Base-by-base conservation (phyloP, 2,888 invertebrate genomes). In the Malachius bipustulatus region DNA sequence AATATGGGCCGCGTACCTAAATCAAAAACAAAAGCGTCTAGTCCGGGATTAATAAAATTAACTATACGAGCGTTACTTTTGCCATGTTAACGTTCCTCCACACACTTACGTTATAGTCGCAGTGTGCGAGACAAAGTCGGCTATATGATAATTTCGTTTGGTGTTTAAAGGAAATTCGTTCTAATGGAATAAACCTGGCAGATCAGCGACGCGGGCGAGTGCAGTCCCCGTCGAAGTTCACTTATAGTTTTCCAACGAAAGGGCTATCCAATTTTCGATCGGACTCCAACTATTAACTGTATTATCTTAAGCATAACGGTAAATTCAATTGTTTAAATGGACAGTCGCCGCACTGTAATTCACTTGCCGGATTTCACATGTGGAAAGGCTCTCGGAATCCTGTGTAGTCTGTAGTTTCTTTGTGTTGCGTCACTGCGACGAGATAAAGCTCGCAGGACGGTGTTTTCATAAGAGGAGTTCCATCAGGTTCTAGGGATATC, bases 1-100 rank as follows among this genome's bases (percentile, higher is more conserved):
- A n/a, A n/a, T n/a, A n/a, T n/a, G n/a, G 31, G 29, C 26, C 28
- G 30, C 33, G 29, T 15, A n/a, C 24, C 3, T 6, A 24, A 37
- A 34, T 37, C 37, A 37, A 37, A 37, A 37, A 37, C 33, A 37
- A 37, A 34, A 37, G 35, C 6, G 4, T 26, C 38, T 35, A 30
- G 29, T n/a, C 38, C 44, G 51, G 56, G 57, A 56, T 58, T 59
- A 58, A 59, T 57, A 55, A 58, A 58, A 58, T 57, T 58, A 59
- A 58, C 57, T 51, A 52, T 46, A 47, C 51, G 46, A 19, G 24
- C 2, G 14, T 29, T 35, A 35, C 38, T 38, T 38, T 35, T 27
- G 34, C 26, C 6, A n/a, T n/a, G n/a, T n/a, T n/a, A n/a, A n/a
- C n/a, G n/a, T n/a, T n/a, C n/a, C n/a, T n/a, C 24, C 30, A 37